These are phyloP conservation scores for Prosopocoilus inquinatus DNA, from an alignment of 2,888 invertebrate genomes.

Conservation along the genomic window DNA sequence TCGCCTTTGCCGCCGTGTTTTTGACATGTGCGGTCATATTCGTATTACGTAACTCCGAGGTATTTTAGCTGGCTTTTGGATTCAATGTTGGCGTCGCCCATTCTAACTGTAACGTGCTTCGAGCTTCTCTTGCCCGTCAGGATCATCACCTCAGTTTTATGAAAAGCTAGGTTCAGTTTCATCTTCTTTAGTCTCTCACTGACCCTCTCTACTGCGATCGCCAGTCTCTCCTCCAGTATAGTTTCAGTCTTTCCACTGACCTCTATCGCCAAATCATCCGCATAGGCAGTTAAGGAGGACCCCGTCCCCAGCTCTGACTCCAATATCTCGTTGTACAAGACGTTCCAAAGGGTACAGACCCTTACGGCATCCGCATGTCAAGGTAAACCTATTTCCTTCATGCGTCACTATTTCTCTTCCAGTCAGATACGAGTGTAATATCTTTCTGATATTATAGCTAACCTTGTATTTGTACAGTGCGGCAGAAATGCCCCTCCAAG, in stretches of 20 bases:
- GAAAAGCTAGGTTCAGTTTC: constrained; percentile 9
- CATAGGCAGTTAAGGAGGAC: too few relatives aligned
- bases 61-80: neutral
- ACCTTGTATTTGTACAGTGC: neutral
- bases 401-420: neutral
- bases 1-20: neutral
- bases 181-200: too few relatives aligned
- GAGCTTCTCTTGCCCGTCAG: constrained; percentile 17
- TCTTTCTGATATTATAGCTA: neutral
- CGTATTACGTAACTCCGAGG: constrained; percentile 5
- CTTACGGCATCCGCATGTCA: constrained; percentile 2
- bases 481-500: constrained; percentile 5
- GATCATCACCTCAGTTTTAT: constrained; percentile 19
- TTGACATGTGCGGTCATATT: constrained; percentile 7
- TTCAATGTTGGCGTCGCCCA: constrained; percentile 1
- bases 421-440: neutral
- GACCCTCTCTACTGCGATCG: too few relatives aligned
- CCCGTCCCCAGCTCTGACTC: constrained; percentile 1
- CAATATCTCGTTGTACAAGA: constrained; percentile 3
- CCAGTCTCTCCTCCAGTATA: too few relatives aligned
- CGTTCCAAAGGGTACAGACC: neutral
- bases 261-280: too few relatives aligned
- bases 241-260: too few relatives aligned
- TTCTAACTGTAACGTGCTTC: constrained; percentile 5
- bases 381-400: neutral